These are phyloP conservation scores for Myotis brandtii DNA, from an alignment of 2,113 vertebrate species.

Conservation along the genomic window DNA sequence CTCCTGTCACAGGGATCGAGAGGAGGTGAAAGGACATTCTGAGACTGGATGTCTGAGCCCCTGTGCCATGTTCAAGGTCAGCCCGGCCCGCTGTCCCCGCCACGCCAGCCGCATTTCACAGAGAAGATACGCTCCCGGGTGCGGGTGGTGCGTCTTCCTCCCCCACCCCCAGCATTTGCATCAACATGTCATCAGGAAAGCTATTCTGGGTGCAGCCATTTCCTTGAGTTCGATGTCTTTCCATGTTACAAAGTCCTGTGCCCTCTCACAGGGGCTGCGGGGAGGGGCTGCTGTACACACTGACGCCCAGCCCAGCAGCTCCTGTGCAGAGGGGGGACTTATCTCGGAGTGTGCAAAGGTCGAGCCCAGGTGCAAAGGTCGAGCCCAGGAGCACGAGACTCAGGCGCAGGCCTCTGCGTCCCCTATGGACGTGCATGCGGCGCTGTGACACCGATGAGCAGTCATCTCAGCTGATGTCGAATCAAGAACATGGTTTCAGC, in stretches of 20 bases:
- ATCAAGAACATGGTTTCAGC: too few species aligned
- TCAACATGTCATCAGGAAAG: not conserved
- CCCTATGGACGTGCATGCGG: not conserved
- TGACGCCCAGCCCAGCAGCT: accelerated
- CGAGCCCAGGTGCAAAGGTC: not conserved
- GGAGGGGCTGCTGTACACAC: accelerated
- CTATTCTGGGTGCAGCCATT: not conserved
- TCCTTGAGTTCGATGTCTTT: not conserved
- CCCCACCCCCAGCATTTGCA: not conserved
- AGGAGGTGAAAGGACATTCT: not conserved
- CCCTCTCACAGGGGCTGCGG: not conserved
- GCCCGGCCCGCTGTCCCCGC: not conserved
- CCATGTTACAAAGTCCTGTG: not conserved
- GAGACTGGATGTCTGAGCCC: not conserved
- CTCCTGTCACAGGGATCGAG: not conserved
- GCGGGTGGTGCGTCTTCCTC: not conserved
- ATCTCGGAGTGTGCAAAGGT: not conserved
- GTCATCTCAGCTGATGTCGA: accelerated
- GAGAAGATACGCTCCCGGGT: not conserved
- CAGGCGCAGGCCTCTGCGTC: too few species aligned
- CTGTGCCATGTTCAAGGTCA: not conserved
- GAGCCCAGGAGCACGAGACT: not conserved
- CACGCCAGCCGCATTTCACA: not conserved
- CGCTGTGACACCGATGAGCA: not conserved
- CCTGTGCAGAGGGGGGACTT: not conserved